Conservation (phyloP, 2,113 vertebrate species). For the Rostratula benghalensis region DNA sequence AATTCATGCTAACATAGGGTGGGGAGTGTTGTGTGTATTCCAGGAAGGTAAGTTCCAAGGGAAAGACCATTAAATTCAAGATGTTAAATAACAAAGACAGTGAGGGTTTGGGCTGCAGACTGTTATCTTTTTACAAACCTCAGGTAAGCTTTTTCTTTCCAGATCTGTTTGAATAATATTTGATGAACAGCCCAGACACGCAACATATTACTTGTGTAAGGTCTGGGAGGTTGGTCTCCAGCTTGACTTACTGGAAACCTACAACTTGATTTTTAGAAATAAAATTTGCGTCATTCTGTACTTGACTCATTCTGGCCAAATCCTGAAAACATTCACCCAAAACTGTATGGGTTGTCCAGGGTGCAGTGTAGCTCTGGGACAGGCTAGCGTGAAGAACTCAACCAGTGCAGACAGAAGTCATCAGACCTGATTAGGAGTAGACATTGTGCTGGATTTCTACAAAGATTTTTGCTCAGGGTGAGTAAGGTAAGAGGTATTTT, state of each 20-base stretch:
- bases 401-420: background rate
- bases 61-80: constrained; percentile 72
- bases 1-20: constrained; percentile 79
- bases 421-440: constrained; percentile 21
- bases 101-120: constrained; percentile 77
- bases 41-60: constrained; percentile 78
- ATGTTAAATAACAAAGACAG: constrained; percentile 72
- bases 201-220: background rate
- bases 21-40: constrained; percentile 63
- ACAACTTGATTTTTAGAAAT: background rate
- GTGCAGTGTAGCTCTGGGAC: background rate
- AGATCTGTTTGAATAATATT: background rate
- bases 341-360: background rate
- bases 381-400: background rate
- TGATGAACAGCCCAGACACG: background rate
- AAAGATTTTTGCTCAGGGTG: background rate
- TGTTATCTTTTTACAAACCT: constrained; percentile 59
- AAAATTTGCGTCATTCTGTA: background rate
- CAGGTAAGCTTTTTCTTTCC: constrained; percentile 20
- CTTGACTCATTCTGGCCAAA: background rate
- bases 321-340: background rate
- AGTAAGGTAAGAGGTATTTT: constrained; percentile 54
- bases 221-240: background rate
- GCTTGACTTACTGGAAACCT: background rate
- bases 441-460: background rate